Evolutionary conservation across 2,888 invertebrate genomes (phyloP).

Genomic region (Liodrosophila aerea): DNA sequence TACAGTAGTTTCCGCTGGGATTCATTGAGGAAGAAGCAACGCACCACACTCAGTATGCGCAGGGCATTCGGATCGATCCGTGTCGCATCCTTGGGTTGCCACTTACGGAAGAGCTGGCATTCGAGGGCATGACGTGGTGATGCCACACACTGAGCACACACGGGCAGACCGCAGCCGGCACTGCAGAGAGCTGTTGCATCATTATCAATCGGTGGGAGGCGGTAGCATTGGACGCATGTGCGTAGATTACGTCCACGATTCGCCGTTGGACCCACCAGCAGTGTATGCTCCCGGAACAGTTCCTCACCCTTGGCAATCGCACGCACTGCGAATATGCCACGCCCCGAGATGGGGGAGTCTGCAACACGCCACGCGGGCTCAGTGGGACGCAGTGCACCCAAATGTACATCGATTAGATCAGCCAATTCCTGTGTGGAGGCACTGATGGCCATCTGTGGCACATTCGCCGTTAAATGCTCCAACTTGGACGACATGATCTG

Average conservation of each 20-base stretch:
- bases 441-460: slow-evolving; percentile 58
- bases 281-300: slow-evolving; percentile 87
- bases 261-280: slow-evolving; percentile 88
- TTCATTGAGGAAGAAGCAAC: slow-evolving; percentile 79
- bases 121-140: slow-evolving; percentile 85
- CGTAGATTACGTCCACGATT: slow-evolving; percentile 83
- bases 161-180: slow-evolving; percentile 86
- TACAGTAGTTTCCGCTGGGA: slow-evolving; percentile 74
- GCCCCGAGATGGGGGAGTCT: slow-evolving; percentile 86
- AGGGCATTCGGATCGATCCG: slow-evolving; percentile 71
- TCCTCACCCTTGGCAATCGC: slow-evolving; percentile 87
- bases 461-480: slow-evolving; percentile 20
- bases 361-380: slow-evolving; percentile 84
- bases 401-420: slow-evolving; percentile 69
- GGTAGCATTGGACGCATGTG: slow-evolving; percentile 87
- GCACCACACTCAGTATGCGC: slow-evolving; percentile 78
- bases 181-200: slow-evolving; percentile 83
- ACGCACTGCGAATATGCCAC: slow-evolving; percentile 87
- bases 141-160: slow-evolving; percentile 86
- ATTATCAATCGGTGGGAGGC: slow-evolving; percentile 79
- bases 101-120: slow-evolving; percentile 85
- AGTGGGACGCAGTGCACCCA: slow-evolving; percentile 63
- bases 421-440: slow-evolving; percentile 70
- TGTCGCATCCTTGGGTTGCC: slow-evolving; percentile 83
- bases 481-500: slow-evolving; percentile 16